Conservation (phyloP, 2,888 invertebrate species). For the Chrysolina haemoptera region DNA sequence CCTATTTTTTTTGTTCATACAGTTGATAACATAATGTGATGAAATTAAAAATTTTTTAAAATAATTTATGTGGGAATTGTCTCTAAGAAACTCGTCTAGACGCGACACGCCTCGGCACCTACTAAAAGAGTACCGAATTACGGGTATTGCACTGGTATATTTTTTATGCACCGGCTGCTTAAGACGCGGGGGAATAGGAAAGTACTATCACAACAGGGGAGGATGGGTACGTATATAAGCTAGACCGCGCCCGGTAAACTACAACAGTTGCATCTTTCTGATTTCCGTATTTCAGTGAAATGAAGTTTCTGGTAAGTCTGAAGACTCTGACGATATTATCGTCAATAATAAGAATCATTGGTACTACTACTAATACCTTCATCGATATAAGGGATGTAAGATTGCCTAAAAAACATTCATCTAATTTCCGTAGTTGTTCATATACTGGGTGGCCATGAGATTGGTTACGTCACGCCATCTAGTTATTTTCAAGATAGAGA, state of each 20-base stretch:
- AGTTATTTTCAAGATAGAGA: no score
- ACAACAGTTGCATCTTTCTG: slow-evolving; percentile 58
- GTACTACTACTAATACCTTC: no score
- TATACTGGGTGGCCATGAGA: no score
- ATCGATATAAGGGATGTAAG: no score
- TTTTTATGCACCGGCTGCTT: slow-evolving; percentile 39
- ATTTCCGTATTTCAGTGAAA: slow-evolving; percentile 51
- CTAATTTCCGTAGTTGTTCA: no score
- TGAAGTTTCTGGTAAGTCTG: slow-evolving; percentile 62
- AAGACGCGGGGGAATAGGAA: slow-evolving; percentile 56
- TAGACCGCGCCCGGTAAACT: slow-evolving; percentile 53
- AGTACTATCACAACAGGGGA: slow-evolving; percentile 62
- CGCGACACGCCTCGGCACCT: not conserved
- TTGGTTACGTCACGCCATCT: no score
- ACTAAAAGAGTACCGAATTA: not conserved
- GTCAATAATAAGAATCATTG: no score
- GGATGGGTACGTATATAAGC: slow-evolving; percentile 59
- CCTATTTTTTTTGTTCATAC: no score
- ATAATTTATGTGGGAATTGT: not conserved
- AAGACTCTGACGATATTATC: no score
- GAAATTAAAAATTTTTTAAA: no score
- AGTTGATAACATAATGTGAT: no score
- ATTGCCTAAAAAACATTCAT: no score
- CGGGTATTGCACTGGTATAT: slow-evolving; percentile 35
- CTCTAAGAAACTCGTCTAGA: slow-evolving; percentile 8